Evolutionary conservation across 1,140 invertebrate genomes (phyloP).

Genomic region (Drosophila trapezifrons): DNA sequence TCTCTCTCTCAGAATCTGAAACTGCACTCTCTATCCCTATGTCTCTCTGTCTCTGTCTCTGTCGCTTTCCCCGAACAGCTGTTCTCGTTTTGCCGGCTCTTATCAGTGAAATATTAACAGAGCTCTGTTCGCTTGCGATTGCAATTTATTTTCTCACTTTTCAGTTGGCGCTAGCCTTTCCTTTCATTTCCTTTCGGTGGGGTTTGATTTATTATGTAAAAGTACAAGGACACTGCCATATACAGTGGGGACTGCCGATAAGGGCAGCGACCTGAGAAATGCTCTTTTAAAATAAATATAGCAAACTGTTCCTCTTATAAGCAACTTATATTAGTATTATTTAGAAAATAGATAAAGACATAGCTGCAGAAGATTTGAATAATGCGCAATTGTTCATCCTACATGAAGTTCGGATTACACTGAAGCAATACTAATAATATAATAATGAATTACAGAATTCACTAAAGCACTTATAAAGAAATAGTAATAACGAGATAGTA

Average conservation of each 20-base stretch:
- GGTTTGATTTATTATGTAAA: conserved; percentile 75
- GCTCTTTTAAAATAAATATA: background rate
- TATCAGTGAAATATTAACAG: conserved; percentile 58
- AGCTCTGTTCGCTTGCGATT: conserved; percentile 48
- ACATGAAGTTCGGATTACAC: no score
- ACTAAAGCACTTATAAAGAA: no score
- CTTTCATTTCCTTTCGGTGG: conserved; percentile 15
- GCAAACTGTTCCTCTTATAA: no score
- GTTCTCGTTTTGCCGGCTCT: conserved; percentile 69
- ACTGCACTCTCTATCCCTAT: conserved; percentile 29
- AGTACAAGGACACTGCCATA: conserved; percentile 73
- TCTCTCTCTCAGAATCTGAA: background rate
- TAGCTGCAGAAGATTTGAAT: no score
- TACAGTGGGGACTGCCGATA: conserved; percentile 7
- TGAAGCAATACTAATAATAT: background rate
- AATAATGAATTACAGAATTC: no score
- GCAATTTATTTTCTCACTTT: conserved; percentile 19
- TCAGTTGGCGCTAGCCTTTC: background rate
- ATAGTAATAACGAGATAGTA: no score
- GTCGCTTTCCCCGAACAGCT: conserved; percentile 30
- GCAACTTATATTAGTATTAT: background rate
- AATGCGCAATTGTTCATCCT: no score
- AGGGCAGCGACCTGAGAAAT: background rate
- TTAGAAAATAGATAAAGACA: background rate
- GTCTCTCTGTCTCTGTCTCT: background rate